A percentile compares a stretch with the other conserved stretches of the same genome.
Conservation (phyloP, 1,140 invertebrate genomes). For the Solenopsis fugax region DNA sequence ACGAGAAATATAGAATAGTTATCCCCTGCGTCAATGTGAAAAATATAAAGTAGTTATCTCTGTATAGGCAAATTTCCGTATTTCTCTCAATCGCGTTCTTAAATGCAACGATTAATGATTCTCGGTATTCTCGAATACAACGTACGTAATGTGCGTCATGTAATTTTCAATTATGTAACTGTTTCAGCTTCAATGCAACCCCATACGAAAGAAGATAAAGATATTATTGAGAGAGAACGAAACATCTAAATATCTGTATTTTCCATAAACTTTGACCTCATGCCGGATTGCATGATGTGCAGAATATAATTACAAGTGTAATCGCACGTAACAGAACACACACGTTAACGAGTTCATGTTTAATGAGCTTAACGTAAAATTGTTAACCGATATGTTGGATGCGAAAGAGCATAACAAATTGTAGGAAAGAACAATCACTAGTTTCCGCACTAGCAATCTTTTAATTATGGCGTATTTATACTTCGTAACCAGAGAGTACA, state of each 20-base stretch:
- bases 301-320: constrained; percentile 27
- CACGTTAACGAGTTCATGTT: neutral
- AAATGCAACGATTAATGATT: neutral
- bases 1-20: neutral
- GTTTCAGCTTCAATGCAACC: neutral
- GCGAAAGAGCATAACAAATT: neutral
- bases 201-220: neutral
- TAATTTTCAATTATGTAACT: neutral
- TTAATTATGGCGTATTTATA: neutral
- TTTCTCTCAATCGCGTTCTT: neutral
- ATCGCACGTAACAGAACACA: neutral
- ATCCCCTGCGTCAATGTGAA: neutral
- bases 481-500: neutral
- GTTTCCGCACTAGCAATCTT: neutral
- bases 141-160: neutral
- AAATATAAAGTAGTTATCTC: constrained; percentile 4
- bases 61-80: constrained; percentile 4
- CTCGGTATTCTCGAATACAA: neutral
- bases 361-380: constrained; percentile 32
- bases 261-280: constrained; percentile 3
- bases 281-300: neutral
- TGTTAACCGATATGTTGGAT: neutral
- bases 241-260: neutral
- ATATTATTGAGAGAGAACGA: neutral
- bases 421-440: neutral